phyloP scores from a whole-genome alignment of 1,140 invertebrate genomes.

The Steinernema khuongi region DNA sequence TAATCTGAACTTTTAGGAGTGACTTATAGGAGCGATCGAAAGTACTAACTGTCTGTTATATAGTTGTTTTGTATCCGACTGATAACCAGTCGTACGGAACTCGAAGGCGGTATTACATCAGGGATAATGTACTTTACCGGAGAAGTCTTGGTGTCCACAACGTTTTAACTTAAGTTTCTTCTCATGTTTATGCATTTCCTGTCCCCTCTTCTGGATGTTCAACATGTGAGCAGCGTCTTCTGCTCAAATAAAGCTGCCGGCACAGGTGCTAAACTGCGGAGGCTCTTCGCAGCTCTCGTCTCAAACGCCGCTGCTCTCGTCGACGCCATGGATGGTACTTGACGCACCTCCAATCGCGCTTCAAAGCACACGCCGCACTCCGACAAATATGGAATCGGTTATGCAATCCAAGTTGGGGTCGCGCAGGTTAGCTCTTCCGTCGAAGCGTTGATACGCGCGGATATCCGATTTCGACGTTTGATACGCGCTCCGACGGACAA shows the following conservation, averaged over 20 bases:
- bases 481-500: neutral
- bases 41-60: too few relatives aligned
- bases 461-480: neutral
- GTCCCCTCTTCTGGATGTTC: neutral
- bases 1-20: too few relatives aligned
- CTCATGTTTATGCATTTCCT: too few relatives aligned
- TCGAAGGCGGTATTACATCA: too few relatives aligned
- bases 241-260: neutral
- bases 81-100: too few relatives aligned
- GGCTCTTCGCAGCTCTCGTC: neutral
- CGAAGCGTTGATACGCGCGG: neutral
- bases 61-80: too few relatives aligned
- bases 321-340: constrained; percentile 12
- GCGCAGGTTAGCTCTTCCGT: neutral
- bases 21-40: too few relatives aligned
- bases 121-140: too few relatives aligned
- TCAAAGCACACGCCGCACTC: neutral
- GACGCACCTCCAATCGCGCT: constrained; percentile 1
- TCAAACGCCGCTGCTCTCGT: neutral
- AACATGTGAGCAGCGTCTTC: neutral
- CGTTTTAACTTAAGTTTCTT: too few relatives aligned
- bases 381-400: constrained; percentile 14
- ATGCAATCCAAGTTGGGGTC: constrained; percentile 16
- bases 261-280: constrained; percentile 13
- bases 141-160: too few relatives aligned